Evolutionary conservation across 2,113 vertebrate species (phyloP).

Genomic region (Prunella fulvescens): DNA sequence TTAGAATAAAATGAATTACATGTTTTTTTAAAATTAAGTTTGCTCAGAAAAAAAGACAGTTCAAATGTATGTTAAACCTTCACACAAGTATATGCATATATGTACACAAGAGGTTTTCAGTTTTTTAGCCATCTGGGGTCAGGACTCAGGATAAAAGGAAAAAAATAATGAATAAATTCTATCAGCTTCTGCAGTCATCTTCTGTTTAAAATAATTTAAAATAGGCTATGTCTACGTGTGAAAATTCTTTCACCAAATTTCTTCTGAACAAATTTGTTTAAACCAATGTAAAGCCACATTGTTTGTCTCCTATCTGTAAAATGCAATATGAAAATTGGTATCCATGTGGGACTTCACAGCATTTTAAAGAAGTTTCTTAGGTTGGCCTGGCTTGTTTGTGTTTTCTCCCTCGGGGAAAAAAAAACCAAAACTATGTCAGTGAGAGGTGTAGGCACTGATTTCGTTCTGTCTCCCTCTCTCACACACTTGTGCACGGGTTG

Average conservation of each 20-base stretch:
- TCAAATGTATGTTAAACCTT: neutral
- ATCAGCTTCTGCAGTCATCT: neutral
- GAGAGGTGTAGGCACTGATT: neutral
- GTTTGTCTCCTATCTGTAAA: neutral
- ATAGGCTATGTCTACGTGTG: neutral
- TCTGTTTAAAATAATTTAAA: neutral
- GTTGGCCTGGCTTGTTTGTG: neutral
- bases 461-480: accelerated
- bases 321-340: neutral
- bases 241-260: neutral
- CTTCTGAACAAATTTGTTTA: neutral
- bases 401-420: neutral
- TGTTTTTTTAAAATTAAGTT: neutral
- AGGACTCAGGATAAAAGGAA: neutral
- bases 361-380: neutral
- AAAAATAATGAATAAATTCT: neutral
- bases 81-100: neutral
- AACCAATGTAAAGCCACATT: neutral
- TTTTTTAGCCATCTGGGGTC: neutral
- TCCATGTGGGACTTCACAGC: neutral
- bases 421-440: neutral
- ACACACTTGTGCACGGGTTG: accelerated
- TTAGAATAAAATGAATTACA: neutral
- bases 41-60: neutral
- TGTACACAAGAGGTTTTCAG: neutral